Conservation (phyloP, 2,113 vertebrate species). For the Erythrocercus mccallii region DNA sequence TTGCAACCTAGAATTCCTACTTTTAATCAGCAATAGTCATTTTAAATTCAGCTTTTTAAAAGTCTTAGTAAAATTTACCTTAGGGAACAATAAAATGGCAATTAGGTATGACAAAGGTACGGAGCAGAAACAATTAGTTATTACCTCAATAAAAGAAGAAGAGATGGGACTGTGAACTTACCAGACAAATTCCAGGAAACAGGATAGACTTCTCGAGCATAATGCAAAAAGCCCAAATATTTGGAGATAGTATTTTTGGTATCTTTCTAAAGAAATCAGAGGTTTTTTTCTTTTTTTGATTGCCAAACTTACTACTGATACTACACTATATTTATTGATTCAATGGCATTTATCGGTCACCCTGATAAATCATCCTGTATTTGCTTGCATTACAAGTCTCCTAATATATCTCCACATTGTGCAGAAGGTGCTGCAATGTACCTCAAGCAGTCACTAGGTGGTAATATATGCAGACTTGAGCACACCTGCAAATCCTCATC, state of each 20-base stretch:
- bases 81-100: conserved; percentile 73
- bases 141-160: conserved; percentile 67
- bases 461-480: not conserved
- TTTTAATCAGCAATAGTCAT: conserved; percentile 63
- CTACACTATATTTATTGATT: conserved; percentile 58
- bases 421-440: not conserved
- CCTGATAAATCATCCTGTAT: conserved; percentile 51
- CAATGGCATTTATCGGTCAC: conserved; percentile 36
- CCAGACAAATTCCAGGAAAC: conserved; percentile 33
- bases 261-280: conserved; percentile 28
- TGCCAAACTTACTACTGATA: conserved; percentile 16
- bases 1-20: conserved; percentile 55
- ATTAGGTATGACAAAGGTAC: conserved; percentile 71
- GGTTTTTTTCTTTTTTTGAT: conserved; percentile 3
- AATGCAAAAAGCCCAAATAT: conserved; percentile 56
- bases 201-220: conserved; percentile 18
- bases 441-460: conserved; percentile 25
- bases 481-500: not conserved
- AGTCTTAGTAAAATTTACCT: conserved; percentile 63
- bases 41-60: conserved; percentile 72
- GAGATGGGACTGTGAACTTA: conserved; percentile 60
- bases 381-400: conserved; percentile 48
- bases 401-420: conserved; percentile 3
- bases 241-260: conserved; percentile 54
- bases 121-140: conserved; percentile 68